phyloP scores from a whole-genome alignment of 2,888 invertebrate genomes.

The Hylaea fasciaria region DNA sequence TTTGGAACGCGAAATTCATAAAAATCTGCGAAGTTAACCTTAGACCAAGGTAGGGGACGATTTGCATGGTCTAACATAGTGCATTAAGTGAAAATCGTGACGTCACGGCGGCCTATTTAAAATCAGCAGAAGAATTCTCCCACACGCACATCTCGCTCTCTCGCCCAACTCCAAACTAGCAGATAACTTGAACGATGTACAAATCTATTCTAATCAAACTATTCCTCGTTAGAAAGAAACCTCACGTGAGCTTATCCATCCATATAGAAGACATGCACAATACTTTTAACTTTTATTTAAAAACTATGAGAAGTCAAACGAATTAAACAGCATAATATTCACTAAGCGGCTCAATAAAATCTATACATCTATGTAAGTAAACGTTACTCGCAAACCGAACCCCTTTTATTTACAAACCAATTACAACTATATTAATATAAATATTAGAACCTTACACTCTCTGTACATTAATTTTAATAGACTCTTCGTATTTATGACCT shows the following conservation, averaged over 20 bases:
- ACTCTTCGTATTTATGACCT: slow-evolving; percentile 47
- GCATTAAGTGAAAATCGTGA: too few species aligned
- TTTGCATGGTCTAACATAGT: too few species aligned
- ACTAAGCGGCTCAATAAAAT: slow-evolving; percentile 47
- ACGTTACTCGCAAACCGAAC: slow-evolving; percentile 57
- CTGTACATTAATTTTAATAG: slow-evolving; percentile 76
- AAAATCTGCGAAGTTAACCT: too few species aligned
- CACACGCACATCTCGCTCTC: too few species aligned
- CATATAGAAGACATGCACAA: slow-evolving; percentile 18
- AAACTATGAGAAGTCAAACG: slow-evolving; percentile 43
- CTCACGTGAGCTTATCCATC: slow-evolving; percentile 10
- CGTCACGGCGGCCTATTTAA: too few species aligned
- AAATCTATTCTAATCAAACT: background rate
- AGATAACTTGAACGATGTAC: too few species aligned
- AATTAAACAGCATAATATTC: slow-evolving; percentile 41
- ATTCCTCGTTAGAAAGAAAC: slow-evolving; percentile 12
- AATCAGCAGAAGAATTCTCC: too few species aligned
- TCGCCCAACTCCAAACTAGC: too few species aligned
- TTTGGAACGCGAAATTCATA: too few species aligned
- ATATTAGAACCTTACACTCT: slow-evolving; percentile 73
- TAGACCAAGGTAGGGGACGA: too few species aligned
- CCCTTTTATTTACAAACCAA: slow-evolving; percentile 69
- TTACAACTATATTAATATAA: slow-evolving; percentile 61
- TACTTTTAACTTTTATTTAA: slow-evolving; percentile 41
- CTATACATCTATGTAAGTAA: slow-evolving; percentile 54